Evolutionary conservation across 2,797 vertebrate genomes (phyloP), one percentile per base, ranked within the genome.

Genomic region (Nasua narica): DNA sequence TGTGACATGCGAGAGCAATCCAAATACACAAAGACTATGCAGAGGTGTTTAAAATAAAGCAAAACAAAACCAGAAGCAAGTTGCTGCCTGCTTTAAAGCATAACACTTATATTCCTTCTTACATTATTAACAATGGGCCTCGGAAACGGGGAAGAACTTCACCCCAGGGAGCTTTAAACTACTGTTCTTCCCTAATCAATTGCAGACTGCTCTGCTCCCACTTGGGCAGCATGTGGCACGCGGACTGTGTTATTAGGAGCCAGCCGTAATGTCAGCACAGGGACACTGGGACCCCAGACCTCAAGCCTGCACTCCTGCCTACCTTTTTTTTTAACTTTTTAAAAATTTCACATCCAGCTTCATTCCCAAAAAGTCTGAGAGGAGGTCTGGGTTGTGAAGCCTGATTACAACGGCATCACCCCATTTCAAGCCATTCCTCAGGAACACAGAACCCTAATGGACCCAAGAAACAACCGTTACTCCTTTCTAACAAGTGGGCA

Each of bases 41-140:
- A 48, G 72, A 54, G 21, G 89, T 87, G 95, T 93, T 72, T 92
- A 62, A 90, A 96, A 92, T 14, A 62, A 92, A 97, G 95, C 25
- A 60, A 96, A 95, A 94, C 82, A 56, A 92, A 92, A 93, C 77
- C 43, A 88, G 85, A 91, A 96, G 87, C 67, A 52, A 89, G 88
- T 92, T 40, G 50, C 37, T 43, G 56, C 76, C 87, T 94, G 90
- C 92, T 96, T 94, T 87, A 94, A 81, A 93, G 79, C 76, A 3
- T 56, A 69, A 58, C 67, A 65, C 87, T 91, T 87, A 93, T 79
- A 94, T 93, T 65, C 82, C 90, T 95, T 76, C 95, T 72, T 97
- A 56, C 93, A 90, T 85, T 88, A 85, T 95, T 88, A 94, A 96
- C 74, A 69, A 54, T 9, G 94, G 87, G 46, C 60, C 16, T 43